Evolutionary conservation across 2,113 vertebrate species (phyloP).

Genomic region (Pomatorhinus ruficollis): DNA sequence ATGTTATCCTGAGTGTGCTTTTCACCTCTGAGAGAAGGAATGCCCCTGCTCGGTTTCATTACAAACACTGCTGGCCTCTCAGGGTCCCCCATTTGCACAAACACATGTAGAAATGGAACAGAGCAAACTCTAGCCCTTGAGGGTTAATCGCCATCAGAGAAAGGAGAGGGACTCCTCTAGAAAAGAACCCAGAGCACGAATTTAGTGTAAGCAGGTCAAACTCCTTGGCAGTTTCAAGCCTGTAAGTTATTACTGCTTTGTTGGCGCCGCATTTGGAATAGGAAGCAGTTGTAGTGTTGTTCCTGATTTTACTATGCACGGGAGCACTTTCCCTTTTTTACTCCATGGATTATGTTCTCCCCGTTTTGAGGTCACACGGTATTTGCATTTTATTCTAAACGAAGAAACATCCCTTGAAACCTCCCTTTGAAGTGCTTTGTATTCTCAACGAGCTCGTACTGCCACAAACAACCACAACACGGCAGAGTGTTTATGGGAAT

Average conservation of each 20-base stretch:
- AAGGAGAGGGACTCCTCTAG: background rate
- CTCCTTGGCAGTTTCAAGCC: background rate
- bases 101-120: background rate
- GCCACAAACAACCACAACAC: background rate
- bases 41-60: background rate
- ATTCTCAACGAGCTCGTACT: background rate
- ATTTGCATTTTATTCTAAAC: background rate
- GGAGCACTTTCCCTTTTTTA: background rate
- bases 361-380: background rate
- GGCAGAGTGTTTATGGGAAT: background rate
- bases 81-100: background rate
- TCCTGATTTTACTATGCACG: background rate
- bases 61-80: background rate
- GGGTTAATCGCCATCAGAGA: background rate
- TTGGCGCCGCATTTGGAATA: background rate
- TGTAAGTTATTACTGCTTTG: background rate
- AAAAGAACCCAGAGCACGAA: background rate
- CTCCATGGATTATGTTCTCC: background rate
- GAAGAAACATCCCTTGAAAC: background rate
- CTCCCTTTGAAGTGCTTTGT: background rate
- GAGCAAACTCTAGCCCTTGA: background rate
- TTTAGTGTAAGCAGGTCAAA: background rate
- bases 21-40: background rate
- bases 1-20: background rate
- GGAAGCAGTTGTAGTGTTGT: background rate